Evolutionary conservation across 2,113 vertebrate genomes (phyloP).

Genomic region (Ailuropoda melanoleuca): DNA sequence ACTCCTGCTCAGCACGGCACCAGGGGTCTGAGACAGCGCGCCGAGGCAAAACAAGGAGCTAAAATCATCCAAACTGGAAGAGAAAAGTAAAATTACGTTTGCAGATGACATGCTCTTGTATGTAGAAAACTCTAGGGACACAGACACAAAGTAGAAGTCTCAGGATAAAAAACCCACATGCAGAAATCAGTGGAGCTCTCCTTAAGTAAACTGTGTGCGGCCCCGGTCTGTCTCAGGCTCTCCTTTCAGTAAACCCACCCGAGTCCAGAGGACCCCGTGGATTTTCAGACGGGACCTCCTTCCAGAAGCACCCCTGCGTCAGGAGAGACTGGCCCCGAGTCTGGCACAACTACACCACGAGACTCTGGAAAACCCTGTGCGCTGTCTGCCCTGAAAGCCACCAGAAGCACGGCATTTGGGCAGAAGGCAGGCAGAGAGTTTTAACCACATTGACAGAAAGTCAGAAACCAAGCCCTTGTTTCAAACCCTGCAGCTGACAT

Average conservation of each 20-base stretch:
- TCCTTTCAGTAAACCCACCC: neutral
- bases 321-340: neutral
- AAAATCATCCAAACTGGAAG: neutral
- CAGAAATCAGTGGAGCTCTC: neutral
- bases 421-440: neutral
- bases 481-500: neutral
- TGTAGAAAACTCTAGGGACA: neutral
- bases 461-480: neutral
- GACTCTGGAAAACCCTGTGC: neutral
- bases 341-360: fast-evolving
- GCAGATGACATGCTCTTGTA: neutral
- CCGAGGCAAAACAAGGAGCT: neutral
- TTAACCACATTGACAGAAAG: neutral
- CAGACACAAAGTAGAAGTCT: neutral
- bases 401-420: fast-evolving
- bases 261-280: neutral
- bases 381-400: neutral
- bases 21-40: neutral
- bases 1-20: fast-evolving
- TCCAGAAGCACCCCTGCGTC: fast-evolving
- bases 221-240: neutral
- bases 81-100: neutral
- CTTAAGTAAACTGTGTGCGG: neutral
- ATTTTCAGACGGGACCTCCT: neutral
- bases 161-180: neutral